Evolutionary conservation across 2,888 invertebrate genomes (phyloP), one percentile per base, ranked within the genome.

Genomic region (Catocala fraxini): DNA sequence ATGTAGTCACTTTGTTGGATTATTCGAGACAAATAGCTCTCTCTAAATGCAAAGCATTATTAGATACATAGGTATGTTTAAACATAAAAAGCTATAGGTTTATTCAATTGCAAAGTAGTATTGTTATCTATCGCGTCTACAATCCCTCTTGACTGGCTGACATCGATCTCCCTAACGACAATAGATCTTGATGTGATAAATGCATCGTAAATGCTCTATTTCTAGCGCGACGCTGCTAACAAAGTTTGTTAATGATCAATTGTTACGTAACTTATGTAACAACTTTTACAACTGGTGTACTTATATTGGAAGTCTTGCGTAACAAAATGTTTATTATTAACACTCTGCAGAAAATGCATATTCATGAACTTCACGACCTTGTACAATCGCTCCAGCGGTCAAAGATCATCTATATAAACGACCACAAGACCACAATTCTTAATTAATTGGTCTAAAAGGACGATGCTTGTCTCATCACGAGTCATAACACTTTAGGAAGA

Each of bases 281-380:
- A 47, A 25, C 10, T 47, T 47, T 13, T 51, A 33, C 51, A 68
- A 58, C 47, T 53, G 41, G 57, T 11, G 48, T 15, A 52, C 25
- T 12, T 47, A 51, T 41, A 60, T 52, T 55, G 48, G 35, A 25
- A 55, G 47, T 51, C 48, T 53, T 56, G 59, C 46, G 42, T 63
- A 63, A 48, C n/a, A 51, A 25, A 49, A 53, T 57, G n/a, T 2
- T 35, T 35, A 35, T 51, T 68, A 55, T 65, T 68, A 61, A 66
- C 61, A 58, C 59, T 57, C 46, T 34, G 56, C 52, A 59, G 57
- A 47, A 65, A 66, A 51, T 63, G 45, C 46, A 63, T 35, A 60
- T 49, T 54, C 43, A 54, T 71, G 56, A 71, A 59, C 68, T 57
- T 62, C 55, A 48, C 57, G 60, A 72, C 73, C 64, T 72, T 68